Evolutionary conservation across 2,888 invertebrate genomes (phyloP).

Genomic region (Stictocephala bisonia): DNA sequence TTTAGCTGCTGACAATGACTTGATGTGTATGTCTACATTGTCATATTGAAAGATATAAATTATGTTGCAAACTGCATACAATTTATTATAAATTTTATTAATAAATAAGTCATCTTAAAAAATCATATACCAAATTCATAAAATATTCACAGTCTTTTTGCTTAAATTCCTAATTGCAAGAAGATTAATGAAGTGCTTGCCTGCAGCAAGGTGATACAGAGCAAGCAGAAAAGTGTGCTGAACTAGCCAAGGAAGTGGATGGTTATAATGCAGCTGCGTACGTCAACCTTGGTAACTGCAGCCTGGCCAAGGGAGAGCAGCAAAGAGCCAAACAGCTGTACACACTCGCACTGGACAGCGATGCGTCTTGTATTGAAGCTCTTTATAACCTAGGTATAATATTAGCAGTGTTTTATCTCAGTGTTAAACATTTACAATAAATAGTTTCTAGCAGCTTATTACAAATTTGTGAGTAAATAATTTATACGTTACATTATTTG

Average conservation of each 20-base stretch:
- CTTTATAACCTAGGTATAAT: conserved; percentile 82
- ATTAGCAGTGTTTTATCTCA: too few species aligned
- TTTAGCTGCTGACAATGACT: too few species aligned
- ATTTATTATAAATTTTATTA: too few species aligned
- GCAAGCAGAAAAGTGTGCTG: conserved; percentile 81
- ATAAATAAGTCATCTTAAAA: too few species aligned
- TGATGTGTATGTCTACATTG: too few species aligned
- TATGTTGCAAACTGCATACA: too few species aligned
- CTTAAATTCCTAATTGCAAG: too few species aligned
- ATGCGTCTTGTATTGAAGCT: conserved; percentile 86
- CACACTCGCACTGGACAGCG: conserved; percentile 80
- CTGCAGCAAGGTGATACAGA: conserved; percentile 80
- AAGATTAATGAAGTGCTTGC: neutral
- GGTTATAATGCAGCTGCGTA: conserved; percentile 83
- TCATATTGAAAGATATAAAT: too few species aligned
- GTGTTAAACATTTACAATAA: neutral
- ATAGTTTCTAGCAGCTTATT: neutral
- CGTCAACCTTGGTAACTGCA: conserved; percentile 87
- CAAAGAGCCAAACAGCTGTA: conserved; percentile 79
- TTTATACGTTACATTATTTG: too few species aligned
- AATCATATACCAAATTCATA: too few species aligned
- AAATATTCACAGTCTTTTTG: neutral
- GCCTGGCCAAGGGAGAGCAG: conserved; percentile 75
- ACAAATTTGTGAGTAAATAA: too few species aligned
- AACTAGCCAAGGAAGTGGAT: conserved; percentile 78